A percentile compares a stretch with the other conserved stretches of the same genome.
These are phyloP conservation scores for Idaea aversata DNA, from an alignment of 2,888 invertebrate species.

Conservation along the genomic window DNA sequence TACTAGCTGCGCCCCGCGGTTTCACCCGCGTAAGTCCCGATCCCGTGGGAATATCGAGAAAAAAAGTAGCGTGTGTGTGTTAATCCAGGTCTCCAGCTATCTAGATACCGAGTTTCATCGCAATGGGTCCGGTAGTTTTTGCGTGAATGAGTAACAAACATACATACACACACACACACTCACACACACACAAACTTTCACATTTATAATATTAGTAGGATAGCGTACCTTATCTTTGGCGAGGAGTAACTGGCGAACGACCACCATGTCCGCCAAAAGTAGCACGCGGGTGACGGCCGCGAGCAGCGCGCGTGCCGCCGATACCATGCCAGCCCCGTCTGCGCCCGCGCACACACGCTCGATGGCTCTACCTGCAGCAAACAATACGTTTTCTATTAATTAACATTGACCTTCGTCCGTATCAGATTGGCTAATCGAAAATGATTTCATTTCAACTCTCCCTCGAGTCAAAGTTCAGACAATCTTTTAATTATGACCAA, in stretches of 20 bases:
- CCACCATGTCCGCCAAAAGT: slow-evolving; percentile 97
- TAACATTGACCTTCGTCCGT: neutral
- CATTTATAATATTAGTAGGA: too few species aligned
- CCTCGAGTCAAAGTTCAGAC: neutral
- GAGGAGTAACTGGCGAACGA: slow-evolving; percentile 96
- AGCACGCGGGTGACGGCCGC: slow-evolving; percentile 97
- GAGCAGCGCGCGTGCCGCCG: slow-evolving; percentile 95
- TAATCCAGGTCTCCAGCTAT: too few species aligned
- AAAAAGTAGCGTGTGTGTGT: too few species aligned
- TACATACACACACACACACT: too few species aligned
- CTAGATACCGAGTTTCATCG: too few species aligned
- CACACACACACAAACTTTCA: too few species aligned
- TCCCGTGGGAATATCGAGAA: too few species aligned
- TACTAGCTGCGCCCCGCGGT: too few species aligned
- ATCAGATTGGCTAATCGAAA: neutral
- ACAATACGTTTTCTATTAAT: slow-evolving; percentile 9
- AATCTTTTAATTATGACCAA: slow-evolving; percentile 1
- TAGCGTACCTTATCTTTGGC: slow-evolving; percentile 94
- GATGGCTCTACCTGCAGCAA: slow-evolving; percentile 88
- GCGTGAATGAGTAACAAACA: too few species aligned
- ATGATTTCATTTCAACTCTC: neutral
- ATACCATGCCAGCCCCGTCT: slow-evolving; percentile 89
- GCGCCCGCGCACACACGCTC: slow-evolving; percentile 93
- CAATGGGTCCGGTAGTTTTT: too few species aligned
- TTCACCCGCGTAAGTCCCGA: too few species aligned